These are phyloP conservation scores for Drosophila saltans DNA, from an alignment of 1,140 invertebrate genomes.

Conservation along the genomic window DNA sequence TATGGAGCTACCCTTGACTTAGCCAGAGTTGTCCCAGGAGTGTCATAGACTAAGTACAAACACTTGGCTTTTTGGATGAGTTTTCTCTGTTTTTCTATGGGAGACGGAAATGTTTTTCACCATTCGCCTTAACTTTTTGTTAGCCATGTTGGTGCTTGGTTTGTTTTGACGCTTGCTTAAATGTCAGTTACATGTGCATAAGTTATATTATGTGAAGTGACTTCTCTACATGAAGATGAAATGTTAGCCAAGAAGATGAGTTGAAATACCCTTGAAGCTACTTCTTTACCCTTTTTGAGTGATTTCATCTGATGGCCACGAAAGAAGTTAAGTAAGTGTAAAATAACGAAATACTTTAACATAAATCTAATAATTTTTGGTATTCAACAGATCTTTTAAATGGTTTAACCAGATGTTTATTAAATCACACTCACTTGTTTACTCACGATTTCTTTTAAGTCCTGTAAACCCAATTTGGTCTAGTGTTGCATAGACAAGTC, in stretches of 20 bases:
- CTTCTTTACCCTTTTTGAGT: not conserved
- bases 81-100: conserved; percentile 27
- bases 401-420: not conserved
- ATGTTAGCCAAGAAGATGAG: conserved; percentile 44
- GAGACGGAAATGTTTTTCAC: conserved; percentile 29
- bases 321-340: not conserved
- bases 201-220: conserved; percentile 55
- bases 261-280: conserved; percentile 3
- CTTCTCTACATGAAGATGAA: conserved; percentile 45
- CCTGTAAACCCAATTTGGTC: conserved; percentile 54
- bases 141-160: conserved; percentile 1
- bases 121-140: conserved; percentile 51
- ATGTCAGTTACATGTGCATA: conserved; percentile 71
- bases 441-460: conserved; percentile 49
- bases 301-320: not conserved
- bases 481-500: conserved; percentile 59
- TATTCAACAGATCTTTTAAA: too few species aligned
- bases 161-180: conserved; percentile 60
- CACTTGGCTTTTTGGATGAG: conserved; percentile 40
- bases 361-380: not conserved
- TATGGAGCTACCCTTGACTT: not conserved
- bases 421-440: conserved; percentile 15
- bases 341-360: not conserved
- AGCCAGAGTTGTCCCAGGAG: conserved; percentile 34
- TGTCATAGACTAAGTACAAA: conserved; percentile 44